Base-by-base conservation (phyloP, 2,797 vertebrate species). In the Podarcis lilfordi region DNA sequence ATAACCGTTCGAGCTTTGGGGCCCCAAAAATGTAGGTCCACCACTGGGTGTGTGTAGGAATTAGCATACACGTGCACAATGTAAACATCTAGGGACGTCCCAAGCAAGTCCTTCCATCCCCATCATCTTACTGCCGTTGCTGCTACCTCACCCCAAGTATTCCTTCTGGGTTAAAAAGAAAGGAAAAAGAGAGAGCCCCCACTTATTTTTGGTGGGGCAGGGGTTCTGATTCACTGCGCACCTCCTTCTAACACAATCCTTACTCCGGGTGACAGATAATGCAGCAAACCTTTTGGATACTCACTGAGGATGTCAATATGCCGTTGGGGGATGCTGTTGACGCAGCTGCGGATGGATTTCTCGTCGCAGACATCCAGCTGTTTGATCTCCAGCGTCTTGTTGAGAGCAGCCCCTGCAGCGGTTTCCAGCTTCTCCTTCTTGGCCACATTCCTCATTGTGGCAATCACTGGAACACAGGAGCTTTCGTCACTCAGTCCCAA, bases 321-420 rank as follows among this genome's bases (percentile, higher is more conserved):
- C 27, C 97, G 95, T 84, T 97, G 96, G 32, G 96, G 97, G 85
- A 98, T 95, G 93, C 97, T 96, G 84, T 97, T 59, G 0, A 98
- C 87, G 45, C 97, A 98, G 93, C 95, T 91, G 3, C 95, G 96
- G 90, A 98, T 97, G 0, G 98, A 98, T 80, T 96, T 91, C 9
- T 97, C 97, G 0, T 85, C 96, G 1, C 97, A 98, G 82, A 98
- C 97, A 0, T 98, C 97, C 89, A 98, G 88, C 29, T 96, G 94
- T 9, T 88, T 90, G 89, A 94, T 93, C 90, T 94, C 93, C 91
- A 95, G 92, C 0, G 95, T 95, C 84, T 80, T 2, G 40, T 95
- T 96, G 32, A 97, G 96, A 0, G 92, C 86, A 2, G 96, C 94
- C 29, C 97, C 98, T 0, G 96, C 97, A 0, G 96, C 97, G 13